Evolutionary conservation across 2,888 invertebrate species (phyloP), one percentile per base, ranked within the genome.

Genomic region (Tiphia femorata): DNA sequence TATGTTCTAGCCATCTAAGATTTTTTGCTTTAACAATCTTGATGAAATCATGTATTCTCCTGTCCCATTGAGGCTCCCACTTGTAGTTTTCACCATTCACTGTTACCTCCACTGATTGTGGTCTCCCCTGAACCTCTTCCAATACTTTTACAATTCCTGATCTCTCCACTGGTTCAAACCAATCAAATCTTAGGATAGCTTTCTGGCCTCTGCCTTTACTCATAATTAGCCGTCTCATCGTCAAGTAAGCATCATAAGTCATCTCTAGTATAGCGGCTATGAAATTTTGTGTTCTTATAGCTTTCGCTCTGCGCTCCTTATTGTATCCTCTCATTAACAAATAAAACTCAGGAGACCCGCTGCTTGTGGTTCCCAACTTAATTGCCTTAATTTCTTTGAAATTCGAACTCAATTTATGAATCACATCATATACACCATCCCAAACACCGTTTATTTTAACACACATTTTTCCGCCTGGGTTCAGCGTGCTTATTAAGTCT

Each of bases 401-500:
- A 4, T 16, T 40, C 0, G 6, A 8, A 1, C 27, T 40, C 8
- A 49, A 12, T 1, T 1, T 1, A 1, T 49, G 37, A 0, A 49
- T 2, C 2, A 40, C 4, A 3, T 38, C 25, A 1, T 29, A 5
- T 0, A 49, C 8, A 8, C 27, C 48, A 10, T 49, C 27, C 48
- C 48, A 40, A 5, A 40, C 0, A 0, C 48, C 48, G 19, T 40
- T 49, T 0, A 49, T 29, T 12, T 40, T 40, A 6, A 49, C 10
- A 19, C 37, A 38, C 17, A 19, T 7, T 3, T 23, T 29, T 0
- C 35, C 48, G 0, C 29, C 40, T 8, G 0, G 3, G 0, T 40
- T 40, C 2, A 49, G 3, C 0, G 0, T 8, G 1, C 1, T 20
- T 0, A 49, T n/a, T 1, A 49, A 12, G 2, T 40, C 25, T 2